phyloP scores from a whole-genome alignment of 2,113 vertebrate genomes.

The Cariama cristata region DNA sequence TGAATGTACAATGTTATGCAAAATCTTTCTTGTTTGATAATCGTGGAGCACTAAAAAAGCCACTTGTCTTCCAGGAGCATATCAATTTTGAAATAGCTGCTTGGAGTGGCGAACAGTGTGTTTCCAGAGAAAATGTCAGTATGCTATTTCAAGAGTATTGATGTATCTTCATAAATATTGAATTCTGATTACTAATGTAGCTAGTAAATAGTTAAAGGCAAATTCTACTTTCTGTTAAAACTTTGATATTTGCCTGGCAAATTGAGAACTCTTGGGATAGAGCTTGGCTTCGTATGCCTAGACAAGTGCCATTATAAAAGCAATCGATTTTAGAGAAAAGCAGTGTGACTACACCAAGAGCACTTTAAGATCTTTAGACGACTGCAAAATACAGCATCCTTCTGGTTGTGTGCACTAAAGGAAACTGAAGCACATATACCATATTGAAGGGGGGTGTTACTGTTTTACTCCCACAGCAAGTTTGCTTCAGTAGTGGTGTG shows the following conservation, averaged over 20 bases:
- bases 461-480: background rate
- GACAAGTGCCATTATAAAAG: background rate
- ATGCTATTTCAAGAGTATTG: conserved; percentile 23
- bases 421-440: background rate
- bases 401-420: background rate
- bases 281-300: background rate
- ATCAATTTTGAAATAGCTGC: background rate
- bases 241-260: conserved; percentile 19
- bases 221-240: conserved; percentile 15
- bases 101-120: background rate
- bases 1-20: background rate
- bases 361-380: background rate
- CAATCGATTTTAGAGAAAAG: conserved; percentile 26
- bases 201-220: conserved; percentile 32
- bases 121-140: conserved; percentile 42
- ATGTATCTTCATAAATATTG: conserved; percentile 19
- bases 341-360: background rate
- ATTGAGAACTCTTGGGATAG: background rate
- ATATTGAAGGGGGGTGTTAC: background rate
- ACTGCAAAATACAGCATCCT: background rate
- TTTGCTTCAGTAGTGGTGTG: background rate
- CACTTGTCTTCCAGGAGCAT: background rate
- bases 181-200: conserved; percentile 15
- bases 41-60: background rate
- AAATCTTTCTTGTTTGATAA: background rate